Percentiles rank a stretch among this genome's conserved stretches.
Evolutionary conservation across 1,140 invertebrate genomes (phyloP).

Genomic region (Pogonomyrmex californicus): DNA sequence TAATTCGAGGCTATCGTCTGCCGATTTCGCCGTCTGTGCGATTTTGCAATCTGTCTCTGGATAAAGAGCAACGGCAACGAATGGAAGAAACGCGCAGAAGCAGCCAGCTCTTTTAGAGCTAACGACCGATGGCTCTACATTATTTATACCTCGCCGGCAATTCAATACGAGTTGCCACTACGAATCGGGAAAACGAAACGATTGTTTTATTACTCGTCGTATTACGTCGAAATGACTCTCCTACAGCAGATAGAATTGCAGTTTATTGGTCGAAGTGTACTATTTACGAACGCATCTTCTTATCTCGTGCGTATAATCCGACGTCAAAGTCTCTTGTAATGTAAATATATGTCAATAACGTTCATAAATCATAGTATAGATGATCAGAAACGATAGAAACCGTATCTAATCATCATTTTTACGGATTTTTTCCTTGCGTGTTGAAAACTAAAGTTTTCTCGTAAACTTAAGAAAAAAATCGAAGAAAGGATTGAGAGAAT

Average conservation of each 20-base stretch:
- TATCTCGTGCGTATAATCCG: neutral
- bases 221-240: slow-evolving; percentile 27
- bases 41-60: slow-evolving; percentile 69
- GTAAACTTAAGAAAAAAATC: neutral
- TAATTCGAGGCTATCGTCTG: slow-evolving; percentile 13
- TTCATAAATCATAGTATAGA: slow-evolving; percentile 9
- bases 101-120: slow-evolving; percentile 69
- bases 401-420: neutral
- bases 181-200: slow-evolving; percentile 74
- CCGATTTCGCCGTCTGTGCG: slow-evolving; percentile 29
- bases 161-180: slow-evolving; percentile 57
- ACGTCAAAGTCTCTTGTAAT: slow-evolving; percentile 39
- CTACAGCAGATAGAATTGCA: slow-evolving; percentile 37
- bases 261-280: slow-evolving; percentile 27
- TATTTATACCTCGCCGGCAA: slow-evolving; percentile 70
- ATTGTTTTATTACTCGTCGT: slow-evolving; percentile 69
- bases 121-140: slow-evolving; percentile 74
- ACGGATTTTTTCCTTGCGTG: neutral
- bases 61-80: slow-evolving; percentile 57
- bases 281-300: slow-evolving; percentile 57
- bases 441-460: neutral
- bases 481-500: neutral
- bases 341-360: slow-evolving; percentile 41
- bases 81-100: slow-evolving; percentile 61
- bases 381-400: slow-evolving; percentile 10